Evolutionary conservation across 1,140 invertebrate species (phyloP).

Genomic region (Oscheius sp.): DNA sequence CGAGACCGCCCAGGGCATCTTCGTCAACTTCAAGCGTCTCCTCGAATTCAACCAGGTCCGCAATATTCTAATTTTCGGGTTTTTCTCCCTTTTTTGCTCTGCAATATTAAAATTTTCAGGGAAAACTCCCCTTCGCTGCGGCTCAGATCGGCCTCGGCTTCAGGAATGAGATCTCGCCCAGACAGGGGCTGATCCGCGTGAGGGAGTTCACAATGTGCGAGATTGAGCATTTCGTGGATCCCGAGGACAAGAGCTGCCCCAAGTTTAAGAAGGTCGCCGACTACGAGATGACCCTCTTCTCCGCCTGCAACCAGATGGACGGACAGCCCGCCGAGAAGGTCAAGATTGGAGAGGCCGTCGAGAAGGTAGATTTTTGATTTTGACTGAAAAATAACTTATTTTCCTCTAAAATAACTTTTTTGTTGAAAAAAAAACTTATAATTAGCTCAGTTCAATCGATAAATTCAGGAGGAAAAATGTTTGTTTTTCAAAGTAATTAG

Average conservation of each 20-base stretch:
- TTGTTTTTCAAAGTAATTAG: too few species aligned
- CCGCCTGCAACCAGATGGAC: slow-evolving; percentile 90
- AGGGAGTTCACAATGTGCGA: slow-evolving; percentile 99
- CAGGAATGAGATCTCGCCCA: slow-evolving; percentile 97
- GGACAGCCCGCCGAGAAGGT: slow-evolving; percentile 61
- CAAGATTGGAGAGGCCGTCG: slow-evolving; percentile 63
- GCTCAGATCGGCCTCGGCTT: slow-evolving; percentile 97
- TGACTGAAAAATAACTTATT: too few species aligned
- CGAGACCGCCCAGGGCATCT: slow-evolving; percentile 98
- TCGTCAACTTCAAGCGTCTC: slow-evolving; percentile 95
- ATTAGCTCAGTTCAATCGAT: too few species aligned
- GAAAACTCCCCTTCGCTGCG: slow-evolving; percentile 90
- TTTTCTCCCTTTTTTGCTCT: slow-evolving; percentile 5
- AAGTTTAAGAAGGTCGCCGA: slow-evolving; percentile 80
- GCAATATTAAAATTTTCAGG: slow-evolving; percentile 64
- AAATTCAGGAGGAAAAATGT: too few species aligned
- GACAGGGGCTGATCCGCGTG: slow-evolving; percentile 90
- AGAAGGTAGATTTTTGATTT: too few species aligned
- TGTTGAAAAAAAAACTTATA: too few species aligned
- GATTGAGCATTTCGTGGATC: slow-evolving; percentile 99
- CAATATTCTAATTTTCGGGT: too few species aligned
- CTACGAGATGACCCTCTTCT: slow-evolving; percentile 78
- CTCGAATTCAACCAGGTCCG: slow-evolving; percentile 82
- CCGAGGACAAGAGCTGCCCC: slow-evolving; percentile 78
- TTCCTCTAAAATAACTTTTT: too few species aligned